Percentiles rank a stretch among this genome's conserved stretches.
Conservation (phyloP, 1,140 invertebrate genomes). For the Pygmarrhopalites habei region DNA sequence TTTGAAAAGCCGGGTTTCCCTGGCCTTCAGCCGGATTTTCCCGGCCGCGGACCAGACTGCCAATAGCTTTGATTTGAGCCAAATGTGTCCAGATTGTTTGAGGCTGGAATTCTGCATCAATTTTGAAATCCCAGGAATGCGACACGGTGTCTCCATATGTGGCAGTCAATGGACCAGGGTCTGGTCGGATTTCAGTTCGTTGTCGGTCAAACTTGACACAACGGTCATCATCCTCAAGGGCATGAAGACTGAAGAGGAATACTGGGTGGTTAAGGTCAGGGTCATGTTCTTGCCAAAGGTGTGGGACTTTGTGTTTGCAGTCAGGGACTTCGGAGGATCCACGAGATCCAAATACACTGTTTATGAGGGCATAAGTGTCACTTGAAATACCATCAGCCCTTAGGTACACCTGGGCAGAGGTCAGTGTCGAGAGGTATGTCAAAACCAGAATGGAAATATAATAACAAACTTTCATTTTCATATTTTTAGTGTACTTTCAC, state of each 20-base stretch:
- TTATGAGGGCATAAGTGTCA: conserved; percentile 24
- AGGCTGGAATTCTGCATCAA: conserved; percentile 28
- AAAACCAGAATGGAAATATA: too few species aligned
- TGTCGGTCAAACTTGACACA: conserved; percentile 27
- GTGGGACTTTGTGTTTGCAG: conserved; percentile 24
- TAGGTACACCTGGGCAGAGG: conserved; percentile 4
- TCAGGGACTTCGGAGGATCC: too few species aligned
- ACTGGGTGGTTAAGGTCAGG: conserved; percentile 3
- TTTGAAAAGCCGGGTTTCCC: too few species aligned
- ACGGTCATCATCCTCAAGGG: conserved; percentile 24
- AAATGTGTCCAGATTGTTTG: conserved; percentile 27
- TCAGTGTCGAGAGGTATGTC: background rate
- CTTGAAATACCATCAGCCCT: conserved; percentile 24
- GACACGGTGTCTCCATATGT: conserved; percentile 19
- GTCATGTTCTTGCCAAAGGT: conserved; percentile 22
- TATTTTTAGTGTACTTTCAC: too few species aligned
- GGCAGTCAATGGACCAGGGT: conserved; percentile 6
- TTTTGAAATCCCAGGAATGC: conserved; percentile 30
- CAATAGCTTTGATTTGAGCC: conserved; percentile 30
- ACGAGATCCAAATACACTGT: too few species aligned
- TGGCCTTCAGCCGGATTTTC: too few species aligned
- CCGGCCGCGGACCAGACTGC: too few species aligned
- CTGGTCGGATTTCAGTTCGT: conserved; percentile 31
- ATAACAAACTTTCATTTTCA: too few species aligned
- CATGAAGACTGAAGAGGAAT: conserved; percentile 26